Base-by-base conservation (phyloP, 2,113 vertebrate genomes). In the Haplochromis vanheusdeni region DNA sequence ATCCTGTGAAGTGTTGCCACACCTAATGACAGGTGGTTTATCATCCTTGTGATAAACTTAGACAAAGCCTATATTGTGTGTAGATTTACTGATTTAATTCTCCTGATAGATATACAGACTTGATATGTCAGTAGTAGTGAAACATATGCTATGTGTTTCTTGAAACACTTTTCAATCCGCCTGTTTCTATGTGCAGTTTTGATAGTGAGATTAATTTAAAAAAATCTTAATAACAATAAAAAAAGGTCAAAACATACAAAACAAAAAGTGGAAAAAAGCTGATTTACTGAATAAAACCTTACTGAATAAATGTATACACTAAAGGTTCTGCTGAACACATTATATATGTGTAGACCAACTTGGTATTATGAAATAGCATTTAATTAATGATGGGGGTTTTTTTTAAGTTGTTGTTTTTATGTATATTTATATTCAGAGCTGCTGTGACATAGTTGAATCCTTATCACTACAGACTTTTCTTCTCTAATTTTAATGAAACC, bases 21-120 rank as follows among this genome's bases (percentile, higher is more conserved):
- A 79, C 28, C 8, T 68, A 12, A 56, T 89, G 88, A 92, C 89
- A 93, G 87, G 62, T 45, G 33, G 87, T 94, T 89, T n/a, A 88
- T 92, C 91, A 91, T 90, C 90, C 73, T 86, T 21, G 68, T 80
- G 77, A 87, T 90, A 84, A 42, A 80, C 55, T 82, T 23, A 79
- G 65, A 88, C 40, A 75, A 40, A 73, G 51, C 19, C 7, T 37
- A 23, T 80, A 58, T 91, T 40, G n/a, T 58, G 73, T 79, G 19
- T 40, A 81, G 52, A 82, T 31, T 49, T 10, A 26, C 52, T 81
- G 7, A 83, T 77, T 58, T 19, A 31, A 35, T 26, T 75, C 21
- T 56, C 37, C 23, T 12, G 14, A 68, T 28, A 73, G 37, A 45
- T 45, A 28, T 73, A 28, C 14, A 26, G 40, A 73, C 42, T 10